A percentile compares a stretch with the other conserved stretches of the same genome.
These are phyloP conservation scores for Leptura quadrifasciata DNA, from an alignment of 2,888 invertebrate genomes.

Conservation along the genomic window DNA sequence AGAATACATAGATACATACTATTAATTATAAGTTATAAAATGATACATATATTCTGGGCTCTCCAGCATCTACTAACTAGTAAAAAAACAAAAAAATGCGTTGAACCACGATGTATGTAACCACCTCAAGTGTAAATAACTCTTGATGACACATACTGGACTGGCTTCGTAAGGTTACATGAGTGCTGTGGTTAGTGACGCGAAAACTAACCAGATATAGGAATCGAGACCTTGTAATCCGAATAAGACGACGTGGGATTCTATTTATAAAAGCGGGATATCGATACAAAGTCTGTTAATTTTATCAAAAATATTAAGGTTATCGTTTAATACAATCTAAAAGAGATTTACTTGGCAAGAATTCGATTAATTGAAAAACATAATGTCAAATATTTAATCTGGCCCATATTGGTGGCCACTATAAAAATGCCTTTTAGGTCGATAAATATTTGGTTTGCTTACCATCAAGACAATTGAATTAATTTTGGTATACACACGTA, in stretches of 20 bases:
- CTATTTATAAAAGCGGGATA: constrained; percentile 37
- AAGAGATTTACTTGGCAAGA: background rate
- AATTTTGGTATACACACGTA: too few relatives aligned
- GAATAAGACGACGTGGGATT: constrained; percentile 41
- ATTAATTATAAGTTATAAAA: background rate
- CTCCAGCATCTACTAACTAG: background rate
- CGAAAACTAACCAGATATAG: constrained; percentile 49
- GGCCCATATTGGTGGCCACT: background rate
- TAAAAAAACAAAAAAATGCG: constrained; percentile 9
- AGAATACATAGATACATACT: too few relatives aligned
- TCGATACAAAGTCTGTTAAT: constrained; percentile 25
- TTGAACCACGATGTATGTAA: constrained; percentile 22
- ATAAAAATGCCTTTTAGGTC: too few relatives aligned
- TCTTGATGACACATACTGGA: constrained; percentile 46
- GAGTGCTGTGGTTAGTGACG: constrained; percentile 48
- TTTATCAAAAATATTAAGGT: constrained; percentile 26
- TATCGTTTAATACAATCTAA: constrained; percentile 29
- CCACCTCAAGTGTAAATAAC: constrained; percentile 47
- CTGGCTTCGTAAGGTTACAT: constrained; percentile 45
- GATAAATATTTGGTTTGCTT: too few relatives aligned
- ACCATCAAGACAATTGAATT: too few relatives aligned
- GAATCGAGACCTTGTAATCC: constrained; percentile 51
- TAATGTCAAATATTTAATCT: background rate
- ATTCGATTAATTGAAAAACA: background rate
- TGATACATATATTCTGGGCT: background rate